Base-by-base conservation (phyloP, 2,113 vertebrate genomes). In the Rhadina sibilatrix region DNA sequence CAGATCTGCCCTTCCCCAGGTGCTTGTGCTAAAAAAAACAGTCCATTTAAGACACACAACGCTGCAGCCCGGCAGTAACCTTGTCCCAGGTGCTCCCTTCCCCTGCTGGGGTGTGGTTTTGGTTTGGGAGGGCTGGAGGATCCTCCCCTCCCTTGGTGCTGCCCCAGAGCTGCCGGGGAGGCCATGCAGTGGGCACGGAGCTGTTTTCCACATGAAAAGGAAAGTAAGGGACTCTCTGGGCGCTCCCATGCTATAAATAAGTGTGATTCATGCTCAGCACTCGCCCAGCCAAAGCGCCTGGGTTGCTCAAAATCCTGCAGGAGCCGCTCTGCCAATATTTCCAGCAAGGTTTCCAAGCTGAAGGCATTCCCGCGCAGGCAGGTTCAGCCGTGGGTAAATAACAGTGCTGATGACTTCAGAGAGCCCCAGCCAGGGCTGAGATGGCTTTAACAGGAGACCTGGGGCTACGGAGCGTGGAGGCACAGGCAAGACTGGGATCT, bases 271-370 rank as follows among this genome's bases (percentile, higher is more conserved):
- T 83, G 46, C 87, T 93, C 56, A 6, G 40, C 18, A 5, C 52
- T 87, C 15, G 23, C 81, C 81, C 57, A 15, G 93, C 93, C 84
- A 95, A 74, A 63, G 75, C 20, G 59, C 92, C 63, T 70, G 90
- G 65, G 82, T 87, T 82, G 77, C 92, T 91, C 61, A 28, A 60
- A 92, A 31, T 46, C 82, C 82, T 63, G 10, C 63, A 52, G 15
- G 69, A 93, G 87, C n/a, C 3, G 74, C 89, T 91, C 74, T 90
- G 95, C 93, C 93, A 95, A 94, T 88, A 82, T 95, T 96, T 96
- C 94, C 96, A 97, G 80, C 14, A 11, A 93, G 87, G 90, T 86
- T 96, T 96, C 96, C 94, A 95, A 85, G 90, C 91, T 22, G n/a
- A 68, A 92, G 94, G 84, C 90, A 94, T 96, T 90, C 93, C 92